Base-by-base conservation (phyloP, 2,888 invertebrate species). In the Spicauda simplicius region DNA sequence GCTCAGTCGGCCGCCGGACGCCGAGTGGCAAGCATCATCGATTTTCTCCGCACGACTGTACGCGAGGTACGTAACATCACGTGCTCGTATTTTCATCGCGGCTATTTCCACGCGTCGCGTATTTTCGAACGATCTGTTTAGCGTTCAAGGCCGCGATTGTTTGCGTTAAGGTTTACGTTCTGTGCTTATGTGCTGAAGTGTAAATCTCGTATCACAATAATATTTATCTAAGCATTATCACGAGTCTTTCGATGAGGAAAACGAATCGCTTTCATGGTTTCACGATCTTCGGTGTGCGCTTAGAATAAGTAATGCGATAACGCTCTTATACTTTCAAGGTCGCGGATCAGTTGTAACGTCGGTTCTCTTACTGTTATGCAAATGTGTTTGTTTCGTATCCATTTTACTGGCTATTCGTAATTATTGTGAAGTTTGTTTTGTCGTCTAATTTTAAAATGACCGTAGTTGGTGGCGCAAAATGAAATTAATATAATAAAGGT, bases 1-100 rank as follows among this genome's bases (percentile, higher is more conserved):
- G 94, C 94, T 94, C 94, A 94, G 94, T 93, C 86, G 85, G 88
- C 88, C 86, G 85, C 85, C 89, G 91, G 90, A 87, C 91, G 90
- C 87, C 88, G 88, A 90, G 91, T 91, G 87, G 87, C 90, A 90
- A 91, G 87, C 91, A 91, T 84, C 91, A 92, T 92, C 88, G 92
- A 91, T 91, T 90, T 90, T 90, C 91, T 85, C 81, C 86, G 87
- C 84, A 89, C 87, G 82, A 79, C 85, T 80, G 81, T 86, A 85
- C 87, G 83, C 85, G 87, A 92, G 92, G 92, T 92, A 91, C 85
- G 91, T 91, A 87, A 80, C 77, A 84, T 91, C 92, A 92, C 91
- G 92, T 91, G 92, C 85, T 86, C 79, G 85, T 90, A 90, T 90
- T 91, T 89, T 85, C 89, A 86, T 83, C 83, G 86, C 77, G 85